Evolutionary conservation across 2,888 invertebrate species (phyloP).

Genomic region (Eilema caniola): DNA sequence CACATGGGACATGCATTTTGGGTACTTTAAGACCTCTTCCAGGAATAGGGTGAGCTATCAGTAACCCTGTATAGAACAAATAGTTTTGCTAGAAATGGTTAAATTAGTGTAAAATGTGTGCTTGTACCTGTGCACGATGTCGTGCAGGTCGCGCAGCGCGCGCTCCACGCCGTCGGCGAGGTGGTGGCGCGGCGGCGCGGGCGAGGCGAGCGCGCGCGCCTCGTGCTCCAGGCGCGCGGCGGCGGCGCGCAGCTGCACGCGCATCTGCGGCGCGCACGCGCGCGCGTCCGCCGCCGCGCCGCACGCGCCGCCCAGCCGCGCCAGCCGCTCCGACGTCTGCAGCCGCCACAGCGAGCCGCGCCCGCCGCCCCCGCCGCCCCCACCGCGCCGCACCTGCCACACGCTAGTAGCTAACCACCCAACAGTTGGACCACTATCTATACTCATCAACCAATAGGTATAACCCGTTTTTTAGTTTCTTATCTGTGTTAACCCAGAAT

Average conservation of each 20-base stretch:
- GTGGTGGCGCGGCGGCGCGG: conserved; percentile 82
- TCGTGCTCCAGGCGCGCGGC: conserved; percentile 70
- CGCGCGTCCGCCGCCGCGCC: conserved; percentile 90
- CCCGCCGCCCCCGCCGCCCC: conserved; percentile 71
- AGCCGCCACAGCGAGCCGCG: conserved; percentile 81
- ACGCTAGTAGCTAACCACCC: too few species aligned
- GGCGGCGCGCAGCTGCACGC: conserved; percentile 80
- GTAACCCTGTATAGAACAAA: too few species aligned
- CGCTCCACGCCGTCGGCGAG: conserved; percentile 90
- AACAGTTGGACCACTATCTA: too few species aligned
- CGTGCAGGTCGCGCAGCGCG: conserved; percentile 88
- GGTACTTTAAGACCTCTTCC: too few species aligned
- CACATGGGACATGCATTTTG: too few species aligned
- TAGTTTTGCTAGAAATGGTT: too few species aligned
- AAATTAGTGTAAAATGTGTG: neutral
- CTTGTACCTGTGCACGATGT: conserved; percentile 89
- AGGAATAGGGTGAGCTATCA: too few species aligned
- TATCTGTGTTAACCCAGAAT: too few species aligned
- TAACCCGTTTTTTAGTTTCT: too few species aligned
- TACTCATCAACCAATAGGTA: too few species aligned
- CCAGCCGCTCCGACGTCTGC: conserved; percentile 85
- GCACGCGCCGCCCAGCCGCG: conserved; percentile 93
- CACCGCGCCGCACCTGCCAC: conserved; percentile 49
- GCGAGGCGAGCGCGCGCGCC: conserved; percentile 75
- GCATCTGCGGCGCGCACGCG: conserved; percentile 91